A percentile compares a stretch with the other conserved stretches of the same genome.
Conservation (phyloP, 2,113 vertebrate species). For the Numenius arquata region DNA sequence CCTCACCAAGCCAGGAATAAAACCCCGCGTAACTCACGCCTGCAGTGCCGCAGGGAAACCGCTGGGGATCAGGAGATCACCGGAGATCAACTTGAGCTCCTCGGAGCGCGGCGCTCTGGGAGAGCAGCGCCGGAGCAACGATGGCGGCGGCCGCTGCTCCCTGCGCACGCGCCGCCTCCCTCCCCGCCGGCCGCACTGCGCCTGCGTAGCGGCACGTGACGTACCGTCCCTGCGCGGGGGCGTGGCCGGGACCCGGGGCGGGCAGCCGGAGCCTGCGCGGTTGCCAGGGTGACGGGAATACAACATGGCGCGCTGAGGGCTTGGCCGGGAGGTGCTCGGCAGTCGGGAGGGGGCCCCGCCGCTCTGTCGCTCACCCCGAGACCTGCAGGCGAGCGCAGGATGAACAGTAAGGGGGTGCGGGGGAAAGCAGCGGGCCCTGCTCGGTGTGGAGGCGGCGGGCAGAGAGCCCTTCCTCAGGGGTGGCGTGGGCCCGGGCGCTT, state of each 20-base stretch:
- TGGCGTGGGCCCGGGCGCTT: not conserved
- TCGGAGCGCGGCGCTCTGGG: not conserved
- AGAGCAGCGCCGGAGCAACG: not conserved
- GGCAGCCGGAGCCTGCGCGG: not conserved
- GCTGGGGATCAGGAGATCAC: not conserved
- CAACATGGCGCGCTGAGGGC: constrained; percentile 66
- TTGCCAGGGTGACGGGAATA: constrained; percentile 73
- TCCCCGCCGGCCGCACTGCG: not conserved
- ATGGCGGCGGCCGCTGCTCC: accelerated
- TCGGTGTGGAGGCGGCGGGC: not conserved
- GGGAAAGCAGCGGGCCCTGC: not conserved
- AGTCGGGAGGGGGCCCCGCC: not conserved
- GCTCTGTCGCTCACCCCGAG: not conserved
- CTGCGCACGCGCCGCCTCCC: not conserved
- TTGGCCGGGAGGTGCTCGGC: not conserved
- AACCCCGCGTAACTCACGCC: accelerated
- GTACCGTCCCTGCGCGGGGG: not conserved
- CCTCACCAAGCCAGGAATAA: accelerated
- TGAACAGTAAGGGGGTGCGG: constrained; percentile 65
- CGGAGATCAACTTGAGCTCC: not conserved
- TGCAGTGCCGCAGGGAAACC: not conserved
- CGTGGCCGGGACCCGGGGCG: not conserved
- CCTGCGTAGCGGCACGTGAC: not conserved
- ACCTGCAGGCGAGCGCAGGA: not conserved
- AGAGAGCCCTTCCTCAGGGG: not conserved